Evolutionary conservation across 2,888 invertebrate genomes (phyloP), one percentile per base, ranked within the genome.

Genomic region (Drosophila infuscata): DNA sequence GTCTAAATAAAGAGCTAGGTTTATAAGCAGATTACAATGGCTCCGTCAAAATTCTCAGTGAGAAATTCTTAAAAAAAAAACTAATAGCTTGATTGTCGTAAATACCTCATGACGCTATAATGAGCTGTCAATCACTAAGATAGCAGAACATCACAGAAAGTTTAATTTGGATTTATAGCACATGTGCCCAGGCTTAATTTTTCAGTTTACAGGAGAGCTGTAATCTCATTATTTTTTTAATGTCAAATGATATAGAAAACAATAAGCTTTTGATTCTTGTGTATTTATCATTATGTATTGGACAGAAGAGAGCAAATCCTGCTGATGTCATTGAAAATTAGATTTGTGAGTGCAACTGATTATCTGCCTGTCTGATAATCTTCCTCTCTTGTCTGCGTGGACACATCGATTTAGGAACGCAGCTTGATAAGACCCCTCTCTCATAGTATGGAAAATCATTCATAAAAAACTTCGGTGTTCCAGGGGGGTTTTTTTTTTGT

Each of bases 41-140:
- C 9, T 25, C 9, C n/a, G 1, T 8, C 25, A 15, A 35, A 15
- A 33, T 20, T 15, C 15, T 4, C 20, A 32, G 7, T 3, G 8
- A 33, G 4, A 6, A 2, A 20, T 15, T 8, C 15, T 11, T 12
- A 1, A 29, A 41, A 1, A 29, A 41, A 62, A n/a, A 20, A 25
- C 4, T 49, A 56, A 8, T 7, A 9, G 46, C 7, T 32, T 33
- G 49, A 38, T 29, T 29, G 49, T 15, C 17, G 12, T 8, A 25
- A 41, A 2, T 33, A 17, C 15, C 49, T 12, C 36, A 46, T 33
- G 41, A n/a, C 35, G 35, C n/a, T 51, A 43, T 51, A 9, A 59
- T 48, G 3, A 43, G 46, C 15, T 71, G 66, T 46, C 71, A 62
- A 62, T 56, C 38, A 35, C 6, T 4, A 2, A 36, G 61, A 70